Conservation (phyloP, 2,888 invertebrate species). For the Oligia strigilis region DNA sequence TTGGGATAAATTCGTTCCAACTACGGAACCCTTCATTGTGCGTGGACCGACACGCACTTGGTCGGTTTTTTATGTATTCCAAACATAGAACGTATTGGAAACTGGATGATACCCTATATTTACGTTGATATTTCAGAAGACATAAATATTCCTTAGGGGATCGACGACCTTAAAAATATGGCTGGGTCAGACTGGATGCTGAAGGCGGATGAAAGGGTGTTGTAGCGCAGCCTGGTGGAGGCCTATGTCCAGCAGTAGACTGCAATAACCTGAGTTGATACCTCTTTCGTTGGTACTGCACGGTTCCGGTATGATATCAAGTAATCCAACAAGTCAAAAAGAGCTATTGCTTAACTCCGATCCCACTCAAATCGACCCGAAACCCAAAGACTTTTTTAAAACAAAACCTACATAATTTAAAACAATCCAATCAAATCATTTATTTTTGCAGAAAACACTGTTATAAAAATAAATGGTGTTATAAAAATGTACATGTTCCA, state of each 20-base stretch:
- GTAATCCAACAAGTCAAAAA: not conserved
- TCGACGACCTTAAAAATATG: not conserved
- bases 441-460: too few relatives aligned
- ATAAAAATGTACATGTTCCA: too few relatives aligned
- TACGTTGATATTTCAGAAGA: not conserved
- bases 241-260: not conserved
- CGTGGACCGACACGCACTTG: too few relatives aligned
- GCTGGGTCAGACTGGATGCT: not conserved
- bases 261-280: not conserved
- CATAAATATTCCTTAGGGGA: not conserved
- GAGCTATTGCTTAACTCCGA: not conserved
- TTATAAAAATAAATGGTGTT: too few relatives aligned
- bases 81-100: not conserved
- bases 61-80: not conserved
- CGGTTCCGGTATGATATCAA: too few relatives aligned
- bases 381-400: not conserved
- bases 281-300: not conserved
- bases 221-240: not conserved
- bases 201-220: not conserved
- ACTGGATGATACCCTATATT: not conserved
- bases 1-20: too few relatives aligned
- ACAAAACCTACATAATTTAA: not conserved
- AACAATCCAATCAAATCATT: not conserved
- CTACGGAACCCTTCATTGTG: too few relatives aligned
- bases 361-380: not conserved